Conservation (phyloP, 2,888 invertebrate species). For the Heliconius charithonia region DNA sequence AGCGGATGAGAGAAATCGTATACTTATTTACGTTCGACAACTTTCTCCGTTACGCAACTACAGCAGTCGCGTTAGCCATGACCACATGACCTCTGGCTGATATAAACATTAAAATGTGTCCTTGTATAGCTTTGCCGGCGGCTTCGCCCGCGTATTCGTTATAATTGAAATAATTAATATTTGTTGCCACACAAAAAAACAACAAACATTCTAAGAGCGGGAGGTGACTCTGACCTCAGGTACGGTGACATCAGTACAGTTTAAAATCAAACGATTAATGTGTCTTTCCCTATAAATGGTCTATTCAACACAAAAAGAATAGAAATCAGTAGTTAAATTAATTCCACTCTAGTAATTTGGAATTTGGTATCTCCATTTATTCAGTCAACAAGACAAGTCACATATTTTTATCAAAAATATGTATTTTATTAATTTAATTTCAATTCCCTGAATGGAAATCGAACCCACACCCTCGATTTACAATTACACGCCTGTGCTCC, state of each 20-base stretch:
- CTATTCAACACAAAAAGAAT: no score
- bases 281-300: no score
- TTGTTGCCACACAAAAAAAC: no score
- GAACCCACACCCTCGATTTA: neutral
- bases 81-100: conserved; percentile 30
- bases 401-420: neutral
- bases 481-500: neutral
- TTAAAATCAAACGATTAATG: no score
- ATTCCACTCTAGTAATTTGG: no score
- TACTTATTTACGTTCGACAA: conserved; percentile 39
- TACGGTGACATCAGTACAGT: no score
- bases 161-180: neutral
- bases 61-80: conserved; percentile 18
- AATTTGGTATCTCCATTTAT: no score
- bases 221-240: no score
- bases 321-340: no score
- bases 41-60: conserved; percentile 47
- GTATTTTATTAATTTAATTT: neutral
- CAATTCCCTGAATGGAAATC: neutral
- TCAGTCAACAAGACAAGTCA: neutral
- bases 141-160: neutral
- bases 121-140: neutral
- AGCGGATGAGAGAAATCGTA: conserved; percentile 44
- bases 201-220: no score
- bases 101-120: conserved; percentile 6